These are phyloP conservation scores for Mungos mungo DNA, from an alignment of 2,113 vertebrate genomes.

Conservation along the genomic window DNA sequence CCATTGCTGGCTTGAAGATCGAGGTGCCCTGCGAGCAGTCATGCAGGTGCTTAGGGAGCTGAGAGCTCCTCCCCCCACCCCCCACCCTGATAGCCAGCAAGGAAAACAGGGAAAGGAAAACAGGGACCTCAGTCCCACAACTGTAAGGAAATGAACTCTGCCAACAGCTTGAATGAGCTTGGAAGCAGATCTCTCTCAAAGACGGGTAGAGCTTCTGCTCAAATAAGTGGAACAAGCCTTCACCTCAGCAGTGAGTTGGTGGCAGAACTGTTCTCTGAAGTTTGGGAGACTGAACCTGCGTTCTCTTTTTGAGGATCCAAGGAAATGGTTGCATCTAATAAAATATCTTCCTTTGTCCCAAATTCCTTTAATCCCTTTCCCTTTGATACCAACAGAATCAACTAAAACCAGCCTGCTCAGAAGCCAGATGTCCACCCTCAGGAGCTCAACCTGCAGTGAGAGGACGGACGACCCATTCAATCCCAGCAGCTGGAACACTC, in stretches of 20 bases:
- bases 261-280: neutral
- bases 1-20: neutral
- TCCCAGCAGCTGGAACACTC: neutral
- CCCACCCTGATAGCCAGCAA: neutral
- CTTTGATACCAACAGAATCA: constrained; percentile 80
- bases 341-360: neutral
- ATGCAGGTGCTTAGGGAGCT: neutral
- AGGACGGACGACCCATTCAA: neutral
- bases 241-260: neutral
- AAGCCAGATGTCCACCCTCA: constrained; percentile 51
- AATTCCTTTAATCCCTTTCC: neutral
- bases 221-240: neutral
- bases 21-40: neutral
- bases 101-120: neutral
- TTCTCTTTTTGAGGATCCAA: neutral
- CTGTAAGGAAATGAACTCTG: neutral
- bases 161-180: neutral
- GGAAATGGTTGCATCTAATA: neutral
- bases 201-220: neutral
- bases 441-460: neutral
- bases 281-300: neutral
- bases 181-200: neutral
- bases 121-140: neutral
- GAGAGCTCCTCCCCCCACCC: neutral
- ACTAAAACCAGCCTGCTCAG: constrained; percentile 84